Evolutionary conservation across 2,797 vertebrate species (phyloP).

Genomic region (Leptatherina wallacei): DNA sequence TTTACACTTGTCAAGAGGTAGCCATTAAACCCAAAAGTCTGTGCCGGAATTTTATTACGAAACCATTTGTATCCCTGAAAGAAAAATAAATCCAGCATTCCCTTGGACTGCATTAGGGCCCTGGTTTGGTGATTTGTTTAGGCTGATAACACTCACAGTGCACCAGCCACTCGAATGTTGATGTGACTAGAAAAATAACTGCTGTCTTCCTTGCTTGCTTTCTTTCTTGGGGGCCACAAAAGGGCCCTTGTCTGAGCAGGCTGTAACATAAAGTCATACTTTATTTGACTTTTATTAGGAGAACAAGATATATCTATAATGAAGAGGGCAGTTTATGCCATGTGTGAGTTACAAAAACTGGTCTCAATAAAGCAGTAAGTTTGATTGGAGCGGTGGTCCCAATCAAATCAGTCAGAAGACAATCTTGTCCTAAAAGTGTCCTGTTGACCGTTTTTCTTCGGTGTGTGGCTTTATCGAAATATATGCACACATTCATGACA

Average conservation of each 20-base stretch:
- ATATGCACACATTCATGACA: background rate
- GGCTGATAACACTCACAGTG: conserved; percentile 95
- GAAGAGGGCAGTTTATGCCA: conserved; percentile 87
- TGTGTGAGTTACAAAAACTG: conserved; percentile 50
- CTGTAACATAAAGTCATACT: conserved; percentile 82
- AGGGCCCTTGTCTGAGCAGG: conserved; percentile 83
- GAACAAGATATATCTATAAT: conserved; percentile 90
- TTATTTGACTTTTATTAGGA: conserved; percentile 95
- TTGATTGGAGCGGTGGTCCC: conserved; percentile 58
- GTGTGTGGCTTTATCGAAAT: background rate
- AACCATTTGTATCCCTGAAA: conserved; percentile 98
- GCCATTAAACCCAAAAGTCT: conserved; percentile 91
- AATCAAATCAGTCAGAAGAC: conserved; percentile 59
- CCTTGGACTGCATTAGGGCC: conserved; percentile 92
- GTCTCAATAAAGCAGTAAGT: conserved; percentile 76
- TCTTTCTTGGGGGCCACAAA: conserved; percentile 87
- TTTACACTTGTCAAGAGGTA: conserved; percentile 95
- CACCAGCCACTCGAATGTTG: conserved; percentile 52
- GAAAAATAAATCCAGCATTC: conserved; percentile 96
- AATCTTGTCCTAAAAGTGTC: conserved; percentile 46
- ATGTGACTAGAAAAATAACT: conserved; percentile 69
- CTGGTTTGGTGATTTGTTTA: conserved; percentile 85
- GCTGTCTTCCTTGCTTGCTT: conserved; percentile 77
- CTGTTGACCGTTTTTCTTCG: conserved; percentile 9
- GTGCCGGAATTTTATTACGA: conserved; percentile 94